Conservation (phyloP, 2,113 vertebrate species). For the Bothrops jararaca region DNA sequence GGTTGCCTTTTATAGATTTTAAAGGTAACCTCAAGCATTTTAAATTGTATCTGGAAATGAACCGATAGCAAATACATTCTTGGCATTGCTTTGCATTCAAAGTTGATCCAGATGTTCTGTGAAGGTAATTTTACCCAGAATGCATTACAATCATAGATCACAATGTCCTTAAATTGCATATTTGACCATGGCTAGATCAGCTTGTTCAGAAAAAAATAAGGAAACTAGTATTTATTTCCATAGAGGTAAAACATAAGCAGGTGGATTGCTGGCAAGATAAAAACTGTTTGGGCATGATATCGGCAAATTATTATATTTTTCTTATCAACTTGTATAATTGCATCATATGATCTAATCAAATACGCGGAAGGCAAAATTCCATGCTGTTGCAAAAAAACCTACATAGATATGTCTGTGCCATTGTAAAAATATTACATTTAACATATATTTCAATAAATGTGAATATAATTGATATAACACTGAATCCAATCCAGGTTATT, state of each 20-base stretch:
- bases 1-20: neutral
- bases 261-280: neutral
- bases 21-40: neutral
- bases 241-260: neutral
- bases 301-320: neutral
- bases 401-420: neutral
- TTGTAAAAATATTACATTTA: neutral
- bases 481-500: neutral
- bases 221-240: neutral
- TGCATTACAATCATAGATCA: neutral
- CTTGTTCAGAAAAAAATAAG: neutral
- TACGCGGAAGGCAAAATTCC: neutral
- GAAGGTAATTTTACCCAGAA: neutral
- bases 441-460: neutral
- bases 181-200: neutral
- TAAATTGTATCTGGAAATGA: neutral
- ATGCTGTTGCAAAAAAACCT: neutral
- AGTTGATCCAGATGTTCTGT: neutral
- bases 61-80: neutral
- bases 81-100: neutral
- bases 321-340: neutral
- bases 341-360: neutral
- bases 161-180: neutral
- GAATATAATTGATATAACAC: neutral
- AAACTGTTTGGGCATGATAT: neutral